Percentiles rank a stretch among this genome's conserved stretches.
phyloP scores from a whole-genome alignment of 2,113 vertebrate species.

The Nematolebias whitei region DNA sequence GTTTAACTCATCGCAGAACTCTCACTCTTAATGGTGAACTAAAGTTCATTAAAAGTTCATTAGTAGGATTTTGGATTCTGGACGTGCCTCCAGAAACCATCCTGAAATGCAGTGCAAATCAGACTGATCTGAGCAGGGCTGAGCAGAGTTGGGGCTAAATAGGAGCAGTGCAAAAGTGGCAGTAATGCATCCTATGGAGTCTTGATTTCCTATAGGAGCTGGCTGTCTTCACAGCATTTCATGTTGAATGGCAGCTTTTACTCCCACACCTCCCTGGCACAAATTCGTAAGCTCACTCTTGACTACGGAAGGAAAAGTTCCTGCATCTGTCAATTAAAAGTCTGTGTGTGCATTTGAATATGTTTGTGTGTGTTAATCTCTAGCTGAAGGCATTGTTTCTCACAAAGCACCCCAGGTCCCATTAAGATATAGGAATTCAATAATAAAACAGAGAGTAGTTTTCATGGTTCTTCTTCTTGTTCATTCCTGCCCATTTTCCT shows the following conservation, averaged over 20 bases:
- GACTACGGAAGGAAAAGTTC: slow-evolving; percentile 48
- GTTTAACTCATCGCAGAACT: too few relatives aligned
- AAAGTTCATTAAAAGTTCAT: too few relatives aligned
- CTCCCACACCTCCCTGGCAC: slow-evolving; percentile 15
- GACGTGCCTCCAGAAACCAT: too few relatives aligned
- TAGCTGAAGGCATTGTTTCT: slow-evolving; percentile 17
- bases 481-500: slow-evolving; percentile 64
- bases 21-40: too few relatives aligned
- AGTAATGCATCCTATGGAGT: not conserved
- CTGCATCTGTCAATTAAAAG: slow-evolving; percentile 4
- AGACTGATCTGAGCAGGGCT: too few relatives aligned
- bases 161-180: too few relatives aligned
- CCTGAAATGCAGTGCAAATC: too few relatives aligned
- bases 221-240: slow-evolving; percentile 8
- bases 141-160: too few relatives aligned
- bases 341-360: slow-evolving; percentile 10
- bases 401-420: slow-evolving; percentile 20
- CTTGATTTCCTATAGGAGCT: not conserved
- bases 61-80: too few relatives aligned
- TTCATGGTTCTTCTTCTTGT: slow-evolving; percentile 65
- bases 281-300: slow-evolving; percentile 3
- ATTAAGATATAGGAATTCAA: slow-evolving; percentile 25
- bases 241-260: slow-evolving; percentile 25
- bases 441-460: slow-evolving; percentile 31
- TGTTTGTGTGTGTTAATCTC: slow-evolving; percentile 9